Conservation (phyloP, 1,140 invertebrate genomes). For the Harpegnathos saltator region DNA sequence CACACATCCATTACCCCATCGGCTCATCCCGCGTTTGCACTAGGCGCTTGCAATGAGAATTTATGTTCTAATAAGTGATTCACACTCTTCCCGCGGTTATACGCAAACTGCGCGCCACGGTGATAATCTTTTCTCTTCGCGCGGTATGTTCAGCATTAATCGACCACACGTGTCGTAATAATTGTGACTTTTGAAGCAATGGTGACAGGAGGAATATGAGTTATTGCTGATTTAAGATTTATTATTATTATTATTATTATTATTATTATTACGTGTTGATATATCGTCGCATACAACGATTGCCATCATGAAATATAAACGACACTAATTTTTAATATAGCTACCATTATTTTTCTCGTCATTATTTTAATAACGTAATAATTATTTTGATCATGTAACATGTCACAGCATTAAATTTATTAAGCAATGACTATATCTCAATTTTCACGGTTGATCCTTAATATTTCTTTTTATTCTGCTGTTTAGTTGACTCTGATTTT, state of each 20-base stretch:
- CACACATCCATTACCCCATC: slow-evolving; percentile 79
- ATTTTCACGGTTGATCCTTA: neutral
- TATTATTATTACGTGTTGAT: too few species aligned
- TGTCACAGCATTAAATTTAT: too few species aligned
- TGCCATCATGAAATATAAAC: too few species aligned
- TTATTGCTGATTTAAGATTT: neutral
- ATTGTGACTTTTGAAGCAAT: neutral
- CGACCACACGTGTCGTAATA: neutral
- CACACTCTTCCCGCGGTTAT: slow-evolving; percentile 65
- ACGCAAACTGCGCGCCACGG: slow-evolving; percentile 24
- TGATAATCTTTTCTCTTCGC: slow-evolving; percentile 10
- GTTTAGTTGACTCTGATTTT: neutral
- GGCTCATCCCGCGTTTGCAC: slow-evolving; percentile 77
- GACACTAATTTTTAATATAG: too few species aligned
- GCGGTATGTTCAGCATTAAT: neutral
- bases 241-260: too few species aligned
- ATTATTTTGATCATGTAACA: too few species aligned
- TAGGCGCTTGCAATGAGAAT: slow-evolving; percentile 79
- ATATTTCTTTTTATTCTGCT: neutral
- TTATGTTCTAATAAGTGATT: slow-evolving; percentile 80
- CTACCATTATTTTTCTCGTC: too few species aligned
- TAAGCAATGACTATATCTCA: too few species aligned
- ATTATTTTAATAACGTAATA: too few species aligned
- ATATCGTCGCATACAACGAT: too few species aligned
- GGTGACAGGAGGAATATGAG: neutral